Percentiles rank a stretch among this genome's conserved stretches.
Evolutionary conservation across 2,797 vertebrate genomes (phyloP).

Genomic region (Luscinia luscinia): DNA sequence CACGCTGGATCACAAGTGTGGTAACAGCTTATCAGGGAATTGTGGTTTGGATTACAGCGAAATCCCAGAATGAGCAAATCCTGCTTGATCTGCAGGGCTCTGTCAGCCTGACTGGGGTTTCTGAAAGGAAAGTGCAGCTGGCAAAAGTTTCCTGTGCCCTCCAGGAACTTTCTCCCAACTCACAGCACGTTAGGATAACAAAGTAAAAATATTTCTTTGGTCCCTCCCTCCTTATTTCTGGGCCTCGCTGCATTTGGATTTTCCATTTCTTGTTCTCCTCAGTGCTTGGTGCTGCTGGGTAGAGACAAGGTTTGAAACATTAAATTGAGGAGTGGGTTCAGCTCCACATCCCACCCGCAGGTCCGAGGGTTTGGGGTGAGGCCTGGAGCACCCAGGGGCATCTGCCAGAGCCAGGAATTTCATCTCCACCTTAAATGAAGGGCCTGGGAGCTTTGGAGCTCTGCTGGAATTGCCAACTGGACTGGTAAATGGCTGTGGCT

Average conservation of each 20-base stretch:
- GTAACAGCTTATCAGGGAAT: conserved; percentile 38
- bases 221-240: neutral
- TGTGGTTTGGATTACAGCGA: conserved; percentile 50
- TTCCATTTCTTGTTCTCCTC: neutral
- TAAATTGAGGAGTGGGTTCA: neutral
- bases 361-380: neutral
- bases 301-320: neutral
- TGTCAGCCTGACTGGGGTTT: neutral
- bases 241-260: neutral
- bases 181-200: neutral
- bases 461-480: conserved; percentile 51
- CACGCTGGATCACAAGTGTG: neutral
- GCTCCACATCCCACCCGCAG: neutral
- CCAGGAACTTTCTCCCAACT: neutral
- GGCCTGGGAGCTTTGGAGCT: neutral
- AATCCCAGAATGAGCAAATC: conserved; percentile 18
- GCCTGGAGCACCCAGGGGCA: neutral
- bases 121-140: neutral
- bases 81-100: neutral
- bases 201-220: neutral
- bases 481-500: conserved; percentile 52
- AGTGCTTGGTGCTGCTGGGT: neutral
- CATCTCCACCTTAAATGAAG: neutral
- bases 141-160: neutral
- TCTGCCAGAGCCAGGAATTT: neutral